Conservation (phyloP, 2,888 invertebrate species). For the Didymodactylos carnosus region DNA sequence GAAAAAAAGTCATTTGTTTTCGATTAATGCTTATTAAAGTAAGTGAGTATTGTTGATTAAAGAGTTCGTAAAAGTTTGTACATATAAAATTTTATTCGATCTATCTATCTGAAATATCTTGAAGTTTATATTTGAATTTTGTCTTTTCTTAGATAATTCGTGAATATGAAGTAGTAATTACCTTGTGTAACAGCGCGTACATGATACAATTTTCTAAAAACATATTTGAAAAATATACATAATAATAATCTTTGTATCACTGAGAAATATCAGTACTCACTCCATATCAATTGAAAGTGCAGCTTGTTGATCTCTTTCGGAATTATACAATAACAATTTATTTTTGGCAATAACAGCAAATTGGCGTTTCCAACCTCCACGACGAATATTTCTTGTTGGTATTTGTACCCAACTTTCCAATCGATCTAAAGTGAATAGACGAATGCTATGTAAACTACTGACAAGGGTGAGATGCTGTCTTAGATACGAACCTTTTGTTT, state of each 20-base stretch:
- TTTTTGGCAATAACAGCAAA: slow-evolving; percentile 86
- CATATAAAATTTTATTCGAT: no score
- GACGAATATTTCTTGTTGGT: slow-evolving; percentile 76
- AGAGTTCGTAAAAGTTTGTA: slow-evolving; percentile 40
- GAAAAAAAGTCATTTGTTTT: background rate
- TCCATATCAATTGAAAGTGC: slow-evolving; percentile 81
- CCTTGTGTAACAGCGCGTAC: slow-evolving; percentile 88
- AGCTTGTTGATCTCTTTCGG: slow-evolving; percentile 74
- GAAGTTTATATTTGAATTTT: slow-evolving; percentile 98
- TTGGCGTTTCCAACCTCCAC: slow-evolving; percentile 89
- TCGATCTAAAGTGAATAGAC: slow-evolving; percentile 33
- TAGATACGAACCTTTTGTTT: no score
- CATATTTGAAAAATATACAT: slow-evolving; percentile 14
- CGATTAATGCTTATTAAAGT: no score
- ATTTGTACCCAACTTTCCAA: slow-evolving; percentile 89
- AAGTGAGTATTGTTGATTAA: slow-evolving; percentile 28
- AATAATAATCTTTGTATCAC: background rate
- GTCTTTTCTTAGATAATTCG: slow-evolving; percentile 93
- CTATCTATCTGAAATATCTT: slow-evolving; percentile 92
- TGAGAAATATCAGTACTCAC: slow-evolving; percentile 40
- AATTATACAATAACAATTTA: slow-evolving; percentile 86
- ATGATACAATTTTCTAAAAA: slow-evolving; percentile 79
- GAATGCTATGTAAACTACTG: no score
- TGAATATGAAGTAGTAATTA: no score
- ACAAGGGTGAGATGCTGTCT: no score